Base-by-base conservation (phyloP, 2,888 invertebrate species). In the Drosophila paramelanica region DNA sequence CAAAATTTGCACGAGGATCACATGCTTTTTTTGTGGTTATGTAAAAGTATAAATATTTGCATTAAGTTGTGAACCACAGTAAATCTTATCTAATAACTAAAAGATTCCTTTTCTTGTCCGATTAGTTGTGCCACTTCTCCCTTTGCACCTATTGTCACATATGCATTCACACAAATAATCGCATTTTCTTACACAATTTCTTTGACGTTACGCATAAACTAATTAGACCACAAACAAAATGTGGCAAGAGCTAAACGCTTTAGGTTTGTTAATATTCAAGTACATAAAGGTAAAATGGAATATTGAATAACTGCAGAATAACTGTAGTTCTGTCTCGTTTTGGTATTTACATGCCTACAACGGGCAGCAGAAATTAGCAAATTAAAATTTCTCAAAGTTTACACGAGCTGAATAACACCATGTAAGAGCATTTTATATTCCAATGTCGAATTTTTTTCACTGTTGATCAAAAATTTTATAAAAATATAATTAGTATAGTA, bases 181-280 rank as follows among this genome's bases (percentile, higher is more conserved):
- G 49, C 23, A 56, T 71, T 66, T 61, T 42, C 45, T 72, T 49
- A 42, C 46, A 33, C 31, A 67, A 58, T 39, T 66, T 39, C 38
- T 56, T 53, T 43, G 33, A 41, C 11, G 52, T 60, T 70, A 45
- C 43, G 57, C 68, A 68, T 71, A 67, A 67, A 79, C 80, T 61
- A 68, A 83, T 83, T 80, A 74, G 64, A 71, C 49, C 50, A 41
- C 55, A 66, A 76, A 59, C 23, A 41, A 47, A 36, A 13, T 13
- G 45, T 23, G 56, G 14, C 39, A 45, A 50, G 27, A 56, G 50
- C 23, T 46, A 39, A 51, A 56, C 42, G 49, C 45, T 43, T 49
- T 41, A 27, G 59, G 56, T 50, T 45, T 7, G 62, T 55, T 74
- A 52, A 67, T 45, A 49, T 47, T 75, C 47, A 64, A 62, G 42